These are phyloP conservation scores for Ceuthmochares aereus DNA, from an alignment of 2,113 vertebrate species.

Conservation along the genomic window DNA sequence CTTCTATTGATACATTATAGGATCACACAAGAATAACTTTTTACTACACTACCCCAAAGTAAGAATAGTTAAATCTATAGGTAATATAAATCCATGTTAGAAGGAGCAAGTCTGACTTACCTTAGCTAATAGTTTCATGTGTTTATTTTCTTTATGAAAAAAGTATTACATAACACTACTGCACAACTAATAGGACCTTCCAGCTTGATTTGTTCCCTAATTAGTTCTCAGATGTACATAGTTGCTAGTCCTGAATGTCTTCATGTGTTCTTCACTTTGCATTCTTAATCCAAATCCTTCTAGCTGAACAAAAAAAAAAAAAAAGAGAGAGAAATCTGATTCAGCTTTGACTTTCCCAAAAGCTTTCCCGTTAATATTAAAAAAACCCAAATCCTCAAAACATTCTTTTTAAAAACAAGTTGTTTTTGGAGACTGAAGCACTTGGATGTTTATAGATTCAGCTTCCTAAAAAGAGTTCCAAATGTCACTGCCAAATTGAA, in stretches of 20 bases:
- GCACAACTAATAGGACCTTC: neutral
- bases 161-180: neutral
- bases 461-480: neutral
- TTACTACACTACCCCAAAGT: neutral
- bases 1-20: neutral
- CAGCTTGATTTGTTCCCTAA: constrained; percentile 24
- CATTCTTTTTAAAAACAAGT: neutral
- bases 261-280: neutral
- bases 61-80: neutral
- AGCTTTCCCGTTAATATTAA: neutral
- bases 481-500: neutral
- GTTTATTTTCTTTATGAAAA: neutral
- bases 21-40: neutral
- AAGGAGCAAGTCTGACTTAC: neutral
- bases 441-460: neutral
- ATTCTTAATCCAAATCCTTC: constrained; percentile 1
- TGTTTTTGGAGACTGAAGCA: neutral
- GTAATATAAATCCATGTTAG: neutral
- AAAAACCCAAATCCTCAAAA: neutral
- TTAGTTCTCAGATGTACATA: neutral
- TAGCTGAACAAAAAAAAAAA: neutral
- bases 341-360: neutral
- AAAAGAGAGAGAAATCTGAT: neutral
- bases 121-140: neutral
- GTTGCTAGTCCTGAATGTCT: neutral